Evolutionary conservation across 1,140 invertebrate genomes (phyloP).

Genomic region (Kradibia gibbosae): DNA sequence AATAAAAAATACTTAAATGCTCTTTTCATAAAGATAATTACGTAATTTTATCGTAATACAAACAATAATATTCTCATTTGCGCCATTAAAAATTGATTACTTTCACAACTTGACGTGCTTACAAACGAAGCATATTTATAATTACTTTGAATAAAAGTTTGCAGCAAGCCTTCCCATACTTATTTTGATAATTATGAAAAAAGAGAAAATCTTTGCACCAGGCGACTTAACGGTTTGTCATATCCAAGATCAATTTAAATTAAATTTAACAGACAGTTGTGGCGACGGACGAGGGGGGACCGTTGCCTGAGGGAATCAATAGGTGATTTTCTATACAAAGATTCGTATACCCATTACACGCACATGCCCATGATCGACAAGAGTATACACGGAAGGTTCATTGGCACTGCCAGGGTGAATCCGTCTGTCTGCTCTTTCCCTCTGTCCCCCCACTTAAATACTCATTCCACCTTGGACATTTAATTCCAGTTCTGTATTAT

Average conservation of each 20-base stretch:
- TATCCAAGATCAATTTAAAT: constrained; percentile 42
- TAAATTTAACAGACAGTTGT: constrained; percentile 27
- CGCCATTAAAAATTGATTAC: not conserved
- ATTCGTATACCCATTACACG: constrained; percentile 16
- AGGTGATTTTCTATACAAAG: constrained; percentile 50
- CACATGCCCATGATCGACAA: constrained; percentile 12
- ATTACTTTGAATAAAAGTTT: not conserved
- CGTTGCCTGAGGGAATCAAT: constrained; percentile 48
- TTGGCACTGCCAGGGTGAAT: constrained; percentile 44
- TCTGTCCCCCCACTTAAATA: constrained; percentile 17
- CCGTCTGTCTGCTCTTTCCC: constrained; percentile 34
- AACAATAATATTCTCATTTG: not conserved
- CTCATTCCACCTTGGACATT: constrained; percentile 10
- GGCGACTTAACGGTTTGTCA: constrained; percentile 25
- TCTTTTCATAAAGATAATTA: not conserved
- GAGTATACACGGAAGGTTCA: constrained; percentile 38
- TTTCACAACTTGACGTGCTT: not conserved
- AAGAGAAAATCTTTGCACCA: not conserved
- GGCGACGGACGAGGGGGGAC: not conserved
- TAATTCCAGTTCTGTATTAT: constrained; percentile 33
- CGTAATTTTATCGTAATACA: not conserved
- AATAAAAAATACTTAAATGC: not conserved
- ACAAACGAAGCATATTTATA: not conserved
- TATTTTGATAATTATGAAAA: constrained; percentile 13
- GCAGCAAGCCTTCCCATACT: not conserved